These are phyloP conservation scores for Glyphotaelius pellucidus DNA, from an alignment of 2,888 invertebrate genomes.

Conservation along the genomic window DNA sequence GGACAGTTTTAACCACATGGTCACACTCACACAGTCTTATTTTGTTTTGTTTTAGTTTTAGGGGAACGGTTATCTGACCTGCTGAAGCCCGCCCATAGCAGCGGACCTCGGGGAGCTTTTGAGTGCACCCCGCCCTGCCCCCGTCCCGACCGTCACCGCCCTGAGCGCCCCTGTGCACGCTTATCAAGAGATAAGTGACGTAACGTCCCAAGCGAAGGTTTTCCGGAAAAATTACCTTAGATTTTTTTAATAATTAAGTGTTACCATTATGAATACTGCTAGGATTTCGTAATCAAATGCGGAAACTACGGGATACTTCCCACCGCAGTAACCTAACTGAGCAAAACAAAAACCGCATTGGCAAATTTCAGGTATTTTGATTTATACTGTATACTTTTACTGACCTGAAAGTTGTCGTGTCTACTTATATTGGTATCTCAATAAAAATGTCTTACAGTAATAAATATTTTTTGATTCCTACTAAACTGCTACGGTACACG, in stretches of 20 bases:
- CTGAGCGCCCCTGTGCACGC: not conserved
- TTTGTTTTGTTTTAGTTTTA: constrained; percentile 27
- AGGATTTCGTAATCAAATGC: no score
- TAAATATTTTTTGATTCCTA: no score
- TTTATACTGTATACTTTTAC: no score
- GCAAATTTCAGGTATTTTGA: no score
- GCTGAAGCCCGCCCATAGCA: not conserved
- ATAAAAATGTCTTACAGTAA: no score
- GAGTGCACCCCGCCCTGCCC: not conserved
- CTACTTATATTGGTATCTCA: no score
- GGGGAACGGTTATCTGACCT: not conserved
- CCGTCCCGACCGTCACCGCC: not conserved
- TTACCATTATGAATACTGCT: not conserved
- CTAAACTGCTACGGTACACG: no score
- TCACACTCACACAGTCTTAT: not conserved
- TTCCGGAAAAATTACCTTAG: not conserved
- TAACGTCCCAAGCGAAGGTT: not conserved
- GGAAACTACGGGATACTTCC: not conserved
- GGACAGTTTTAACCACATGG: not conserved
- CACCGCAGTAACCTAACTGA: no score
- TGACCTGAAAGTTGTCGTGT: no score
- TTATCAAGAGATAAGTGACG: not conserved
- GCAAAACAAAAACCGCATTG: no score
- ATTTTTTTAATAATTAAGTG: no score
- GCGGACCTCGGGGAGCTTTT: constrained; percentile 3